Evolutionary conservation across 2,113 vertebrate genomes (phyloP).

Genomic region (Choloepus hoffmanni): DNA sequence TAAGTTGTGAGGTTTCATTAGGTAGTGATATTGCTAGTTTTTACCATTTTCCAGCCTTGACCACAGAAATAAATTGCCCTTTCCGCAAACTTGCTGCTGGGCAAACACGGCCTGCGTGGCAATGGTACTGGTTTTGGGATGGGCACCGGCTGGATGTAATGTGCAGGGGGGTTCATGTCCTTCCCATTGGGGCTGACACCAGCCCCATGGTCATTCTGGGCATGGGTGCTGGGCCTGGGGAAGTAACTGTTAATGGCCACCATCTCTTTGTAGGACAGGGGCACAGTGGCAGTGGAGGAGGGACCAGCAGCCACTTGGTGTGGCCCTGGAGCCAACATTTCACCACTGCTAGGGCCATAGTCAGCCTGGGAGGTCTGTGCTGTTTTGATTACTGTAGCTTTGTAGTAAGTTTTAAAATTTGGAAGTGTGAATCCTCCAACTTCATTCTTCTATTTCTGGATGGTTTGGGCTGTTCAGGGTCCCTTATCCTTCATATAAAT

Average conservation of each 20-base stretch:
- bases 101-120: slow-evolving; percentile 90
- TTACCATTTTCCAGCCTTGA: too few species aligned
- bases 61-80: too few species aligned
- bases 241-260: slow-evolving; percentile 64
- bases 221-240: slow-evolving; percentile 58
- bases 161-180: slow-evolving; percentile 68
- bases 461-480: too few species aligned
- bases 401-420: too few species aligned
- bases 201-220: slow-evolving; percentile 65
- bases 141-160: slow-evolving; percentile 78
- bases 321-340: slow-evolving; percentile 81
- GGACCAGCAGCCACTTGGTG: slow-evolving; percentile 58
- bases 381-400: too few species aligned
- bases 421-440: too few species aligned
- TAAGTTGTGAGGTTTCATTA: too few species aligned
- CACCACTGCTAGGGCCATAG: neutral
- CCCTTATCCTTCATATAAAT: too few species aligned
- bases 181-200: slow-evolving; percentile 63
- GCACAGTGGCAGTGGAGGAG: slow-evolving; percentile 67
- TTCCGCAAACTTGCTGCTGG: slow-evolving; percentile 77
- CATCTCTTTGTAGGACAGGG: slow-evolving; percentile 89
- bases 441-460: too few species aligned
- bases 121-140: slow-evolving; percentile 73
- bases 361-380: too few species aligned
- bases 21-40: neutral